Evolutionary conservation across 1,140 invertebrate genomes (phyloP).

Genomic region (Sarcophaga peregrina): DNA sequence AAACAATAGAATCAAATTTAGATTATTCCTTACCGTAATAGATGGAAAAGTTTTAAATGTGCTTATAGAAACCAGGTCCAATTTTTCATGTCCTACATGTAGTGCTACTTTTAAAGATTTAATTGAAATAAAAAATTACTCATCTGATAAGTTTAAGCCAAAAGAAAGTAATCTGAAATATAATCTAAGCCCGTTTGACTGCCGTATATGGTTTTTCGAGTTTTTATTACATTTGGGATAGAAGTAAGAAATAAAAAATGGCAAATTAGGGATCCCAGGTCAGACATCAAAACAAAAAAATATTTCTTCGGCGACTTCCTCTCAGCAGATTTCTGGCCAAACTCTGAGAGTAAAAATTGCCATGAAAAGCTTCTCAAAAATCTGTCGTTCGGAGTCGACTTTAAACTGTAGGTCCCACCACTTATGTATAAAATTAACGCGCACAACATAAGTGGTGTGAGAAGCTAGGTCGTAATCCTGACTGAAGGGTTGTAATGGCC

Average conservation of each 20-base stretch:
- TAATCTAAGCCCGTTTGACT: constrained; percentile 46
- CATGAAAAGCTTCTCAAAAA: too few species aligned
- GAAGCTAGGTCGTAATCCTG: too few species aligned
- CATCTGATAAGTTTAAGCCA: constrained; percentile 33
- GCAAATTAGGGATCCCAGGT: constrained; percentile 36
- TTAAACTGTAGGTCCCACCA: too few species aligned
- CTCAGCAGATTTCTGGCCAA: too few species aligned
- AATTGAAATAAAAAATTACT: constrained; percentile 40
- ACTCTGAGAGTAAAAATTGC: too few species aligned
- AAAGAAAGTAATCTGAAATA: constrained; percentile 44
- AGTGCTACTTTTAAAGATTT: constrained; percentile 46
- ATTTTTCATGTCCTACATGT: constrained; percentile 46
- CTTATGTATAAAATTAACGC: too few species aligned
- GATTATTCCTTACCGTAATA: constrained; percentile 44
- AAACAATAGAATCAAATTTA: constrained; percentile 43
- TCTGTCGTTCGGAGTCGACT: too few species aligned
- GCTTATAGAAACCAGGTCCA: constrained; percentile 43
- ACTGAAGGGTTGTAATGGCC: too few species aligned
- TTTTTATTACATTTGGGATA: constrained; percentile 46
- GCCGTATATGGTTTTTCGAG: constrained; percentile 47
- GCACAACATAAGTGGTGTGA: too few species aligned
- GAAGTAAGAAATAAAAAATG: constrained; percentile 43
- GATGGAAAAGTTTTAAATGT: constrained; percentile 49
- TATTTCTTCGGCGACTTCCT: too few species aligned
- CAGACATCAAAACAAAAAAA: too few species aligned